A percentile compares a stretch with the other conserved stretches of the same genome.
These are phyloP conservation scores for Clunio marinus DNA, from an alignment of 2,888 invertebrate species.

Conservation along the genomic window DNA sequence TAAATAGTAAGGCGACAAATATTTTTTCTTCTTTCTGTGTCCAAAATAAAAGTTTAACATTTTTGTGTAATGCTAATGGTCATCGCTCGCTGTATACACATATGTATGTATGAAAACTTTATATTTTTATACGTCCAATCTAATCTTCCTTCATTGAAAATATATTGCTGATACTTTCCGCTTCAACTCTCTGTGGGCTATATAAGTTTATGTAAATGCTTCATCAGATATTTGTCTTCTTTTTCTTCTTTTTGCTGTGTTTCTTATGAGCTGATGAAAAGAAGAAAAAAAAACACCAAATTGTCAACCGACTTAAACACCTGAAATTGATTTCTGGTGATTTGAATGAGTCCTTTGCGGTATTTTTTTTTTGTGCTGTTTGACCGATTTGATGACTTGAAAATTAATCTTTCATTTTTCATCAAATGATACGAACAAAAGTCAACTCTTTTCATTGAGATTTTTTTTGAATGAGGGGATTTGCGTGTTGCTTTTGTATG, in stretches of 20 bases:
- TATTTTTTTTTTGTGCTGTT: neutral
- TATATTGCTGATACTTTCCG: slow-evolving; percentile 23
- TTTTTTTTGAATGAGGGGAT: neutral
- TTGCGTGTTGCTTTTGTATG: neutral
- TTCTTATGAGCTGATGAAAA: neutral
- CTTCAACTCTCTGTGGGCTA: slow-evolving; percentile 17
- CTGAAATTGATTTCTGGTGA: slow-evolving; percentile 33
- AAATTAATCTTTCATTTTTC: neutral
- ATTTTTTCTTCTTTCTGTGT: slow-evolving; percentile 1
- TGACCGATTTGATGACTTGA: neutral
- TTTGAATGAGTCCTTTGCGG: slow-evolving; percentile 12
- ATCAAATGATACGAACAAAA: too few relatives aligned
- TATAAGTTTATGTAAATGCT: slow-evolving; percentile 36
- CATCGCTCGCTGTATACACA: neutral
- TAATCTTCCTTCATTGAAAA: slow-evolving; percentile 37
- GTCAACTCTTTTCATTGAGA: too few relatives aligned
- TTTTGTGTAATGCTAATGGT: slow-evolving; percentile 33
- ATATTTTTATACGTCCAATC: slow-evolving; percentile 31
- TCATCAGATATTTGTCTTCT: slow-evolving; percentile 12
- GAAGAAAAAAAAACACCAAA: neutral
- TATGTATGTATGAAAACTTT: slow-evolving; percentile 22
- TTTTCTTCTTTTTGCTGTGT: slow-evolving; percentile 4
- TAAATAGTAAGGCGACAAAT: neutral
- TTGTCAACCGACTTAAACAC: slow-evolving; percentile 10
- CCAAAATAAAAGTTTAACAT: slow-evolving; percentile 29